Percentiles rank a stretch among this genome's conserved stretches.
phyloP scores from a whole-genome alignment of 1,140 invertebrate genomes.

The Heterodera schachtii region DNA sequence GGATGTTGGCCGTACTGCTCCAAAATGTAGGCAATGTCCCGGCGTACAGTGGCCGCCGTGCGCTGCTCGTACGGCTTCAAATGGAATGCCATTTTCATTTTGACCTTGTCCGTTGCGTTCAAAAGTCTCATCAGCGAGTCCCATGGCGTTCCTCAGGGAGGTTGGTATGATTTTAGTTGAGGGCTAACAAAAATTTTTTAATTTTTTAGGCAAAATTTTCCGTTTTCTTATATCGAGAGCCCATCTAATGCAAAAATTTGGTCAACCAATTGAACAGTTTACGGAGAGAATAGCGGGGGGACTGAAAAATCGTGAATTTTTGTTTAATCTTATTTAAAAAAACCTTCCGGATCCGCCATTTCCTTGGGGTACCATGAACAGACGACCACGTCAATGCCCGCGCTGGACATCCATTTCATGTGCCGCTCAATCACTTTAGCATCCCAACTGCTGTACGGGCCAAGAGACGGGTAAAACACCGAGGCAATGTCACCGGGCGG shows the following conservation, averaged over 20 bases:
- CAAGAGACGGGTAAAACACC: conserved; percentile 68
- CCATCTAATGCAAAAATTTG: too few relatives aligned
- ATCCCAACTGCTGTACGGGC: conserved; percentile 68
- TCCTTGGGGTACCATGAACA: conserved; percentile 51
- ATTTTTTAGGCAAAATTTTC: too few relatives aligned
- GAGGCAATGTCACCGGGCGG: conserved; percentile 69
- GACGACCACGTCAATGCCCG: conserved; percentile 51
- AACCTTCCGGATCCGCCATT: conserved; percentile 50
- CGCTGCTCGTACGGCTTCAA: conserved; percentile 69
- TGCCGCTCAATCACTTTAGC: conserved; percentile 66
- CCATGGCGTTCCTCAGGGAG: conserved; percentile 55
- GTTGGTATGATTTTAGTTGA: too few relatives aligned
- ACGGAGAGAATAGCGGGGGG: too few relatives aligned
- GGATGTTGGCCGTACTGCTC: conserved; percentile 68
- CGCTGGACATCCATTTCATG: conserved; percentile 64
- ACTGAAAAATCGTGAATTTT: too few relatives aligned
- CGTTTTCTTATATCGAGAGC: too few relatives aligned
- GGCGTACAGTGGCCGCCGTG: conserved; percentile 57
- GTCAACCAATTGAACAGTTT: too few relatives aligned
- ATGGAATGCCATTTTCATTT: conserved; percentile 69
- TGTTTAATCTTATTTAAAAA: too few relatives aligned
- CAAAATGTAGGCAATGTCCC: conserved; percentile 67
- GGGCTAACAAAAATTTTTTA: too few relatives aligned
- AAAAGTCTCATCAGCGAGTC: conserved; percentile 50
- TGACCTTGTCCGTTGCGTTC: conserved; percentile 65